Conservation (phyloP, 2,797 vertebrate species). For the Sternotherus odoratus region DNA sequence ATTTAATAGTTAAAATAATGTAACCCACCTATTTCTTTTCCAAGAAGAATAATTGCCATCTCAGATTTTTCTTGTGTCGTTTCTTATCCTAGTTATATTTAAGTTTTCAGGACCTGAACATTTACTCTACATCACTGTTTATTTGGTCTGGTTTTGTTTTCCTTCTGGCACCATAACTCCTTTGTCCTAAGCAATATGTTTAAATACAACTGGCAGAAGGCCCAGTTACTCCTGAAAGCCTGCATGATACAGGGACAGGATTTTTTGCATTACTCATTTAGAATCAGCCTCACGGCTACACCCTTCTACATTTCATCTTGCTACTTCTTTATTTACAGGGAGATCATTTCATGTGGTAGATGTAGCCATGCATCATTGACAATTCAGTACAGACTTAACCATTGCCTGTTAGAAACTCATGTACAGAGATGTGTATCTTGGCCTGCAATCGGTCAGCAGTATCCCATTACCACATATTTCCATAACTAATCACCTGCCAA, state of each 20-base stretch:
- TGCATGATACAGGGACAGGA: neutral
- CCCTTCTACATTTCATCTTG: neutral
- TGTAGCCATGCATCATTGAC: neutral
- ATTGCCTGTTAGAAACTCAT: neutral
- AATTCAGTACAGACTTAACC: neutral
- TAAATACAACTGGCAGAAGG: conserved; percentile 18
- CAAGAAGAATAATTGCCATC: neutral
- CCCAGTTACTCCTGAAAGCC: neutral
- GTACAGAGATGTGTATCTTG: neutral
- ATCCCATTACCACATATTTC: neutral
- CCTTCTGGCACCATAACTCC: neutral
- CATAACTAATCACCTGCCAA: conserved; percentile 20
- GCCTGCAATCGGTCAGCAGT: neutral
- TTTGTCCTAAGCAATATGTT: neutral
- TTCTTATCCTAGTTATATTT: neutral
- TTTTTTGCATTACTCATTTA: conserved; percentile 3
- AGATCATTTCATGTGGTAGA: neutral
- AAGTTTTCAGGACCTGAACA: neutral
- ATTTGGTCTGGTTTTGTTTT: neutral
- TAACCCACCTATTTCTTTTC: conserved; percentile 14
- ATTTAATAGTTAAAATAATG: conserved; percentile 24
- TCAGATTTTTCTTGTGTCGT: conserved; percentile 6
- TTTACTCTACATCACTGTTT: neutral
- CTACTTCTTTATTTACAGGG: neutral
- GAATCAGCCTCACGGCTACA: neutral